Conservation (phyloP, 2,113 vertebrate species). For the Lota lota region DNA sequence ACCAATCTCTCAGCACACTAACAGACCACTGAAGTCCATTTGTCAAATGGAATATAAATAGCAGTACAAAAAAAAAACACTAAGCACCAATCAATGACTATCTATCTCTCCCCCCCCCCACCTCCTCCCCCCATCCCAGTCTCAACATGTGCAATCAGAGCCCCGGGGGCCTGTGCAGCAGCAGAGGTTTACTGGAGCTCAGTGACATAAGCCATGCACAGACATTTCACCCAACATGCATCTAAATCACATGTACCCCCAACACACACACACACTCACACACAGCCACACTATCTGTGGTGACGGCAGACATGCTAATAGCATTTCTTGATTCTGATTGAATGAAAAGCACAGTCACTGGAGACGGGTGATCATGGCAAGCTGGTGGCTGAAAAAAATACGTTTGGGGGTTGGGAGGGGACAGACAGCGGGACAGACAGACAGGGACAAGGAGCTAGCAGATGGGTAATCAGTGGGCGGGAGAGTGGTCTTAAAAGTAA, state of each 20-base stretch:
- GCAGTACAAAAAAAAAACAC: too few species aligned
- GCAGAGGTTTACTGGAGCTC: not conserved
- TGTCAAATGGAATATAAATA: too few species aligned
- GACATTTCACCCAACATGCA: not conserved
- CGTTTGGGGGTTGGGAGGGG: not conserved
- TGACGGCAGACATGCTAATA: constrained; percentile 33
- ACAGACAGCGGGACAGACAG: constrained; percentile 9
- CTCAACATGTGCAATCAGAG: too few species aligned
- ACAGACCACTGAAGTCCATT: too few species aligned
- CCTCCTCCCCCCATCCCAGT: too few species aligned
- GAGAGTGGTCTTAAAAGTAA: constrained; percentile 21
- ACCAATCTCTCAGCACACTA: too few species aligned
- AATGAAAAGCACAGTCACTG: constrained; percentile 34
- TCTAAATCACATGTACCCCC: not conserved
- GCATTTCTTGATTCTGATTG: constrained; percentile 45
- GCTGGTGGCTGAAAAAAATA: too few species aligned
- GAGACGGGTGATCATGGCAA: constrained; percentile 17
- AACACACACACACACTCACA: constrained; percentile 1
- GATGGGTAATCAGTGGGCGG: not conserved
- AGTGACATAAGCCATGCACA: not conserved
- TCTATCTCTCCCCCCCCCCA: too few species aligned
- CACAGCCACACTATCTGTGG: not conserved
- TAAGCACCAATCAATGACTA: too few species aligned
- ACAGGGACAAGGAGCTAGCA: not conserved
- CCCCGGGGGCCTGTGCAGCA: too few species aligned